Conservation (phyloP, 2,888 invertebrate genomes). For the Ophraella communa region DNA sequence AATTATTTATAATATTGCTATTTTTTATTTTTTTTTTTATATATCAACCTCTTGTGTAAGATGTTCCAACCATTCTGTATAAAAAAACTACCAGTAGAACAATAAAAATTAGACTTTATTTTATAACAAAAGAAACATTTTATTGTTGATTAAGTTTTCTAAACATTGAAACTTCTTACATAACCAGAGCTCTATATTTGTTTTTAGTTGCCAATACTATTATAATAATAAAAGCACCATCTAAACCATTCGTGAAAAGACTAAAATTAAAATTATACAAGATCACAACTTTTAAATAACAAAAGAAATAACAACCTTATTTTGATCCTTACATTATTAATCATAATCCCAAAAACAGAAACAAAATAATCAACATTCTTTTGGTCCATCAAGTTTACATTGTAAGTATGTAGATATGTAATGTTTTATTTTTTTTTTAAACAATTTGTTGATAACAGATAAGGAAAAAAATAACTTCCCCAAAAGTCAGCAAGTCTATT, state of each 20-base stretch:
- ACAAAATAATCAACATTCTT: too few species aligned
- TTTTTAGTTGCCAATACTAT: conserved; percentile 7
- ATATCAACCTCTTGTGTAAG: conserved; percentile 10
- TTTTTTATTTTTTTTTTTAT: conserved; percentile 17
- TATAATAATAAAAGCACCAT: conserved; percentile 18
- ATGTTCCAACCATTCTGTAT: background rate
- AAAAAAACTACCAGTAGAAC: background rate
- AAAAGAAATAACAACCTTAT: conserved; percentile 8
- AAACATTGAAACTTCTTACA: background rate
- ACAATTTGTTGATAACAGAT: too few species aligned
- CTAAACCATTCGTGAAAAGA: conserved; percentile 18
- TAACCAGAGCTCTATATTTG: background rate
- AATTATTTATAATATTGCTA: conserved; percentile 31
- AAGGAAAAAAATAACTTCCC: too few species aligned
- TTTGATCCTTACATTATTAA: background rate
- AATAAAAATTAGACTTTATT: background rate
- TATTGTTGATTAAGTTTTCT: background rate
- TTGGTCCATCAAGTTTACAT: too few species aligned
- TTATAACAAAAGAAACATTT: too few species aligned
- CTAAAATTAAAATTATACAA: conserved; percentile 20
- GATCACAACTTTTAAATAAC: conserved; percentile 15
- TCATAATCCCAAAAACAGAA: too few species aligned
- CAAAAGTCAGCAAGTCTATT: too few species aligned
- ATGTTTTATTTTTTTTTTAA: too few species aligned
- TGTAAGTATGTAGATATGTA: too few species aligned